Evolutionary conservation across 2,888 invertebrate genomes (phyloP), one percentile per base, ranked within the genome.

Genomic region (Clunio marinus): DNA sequence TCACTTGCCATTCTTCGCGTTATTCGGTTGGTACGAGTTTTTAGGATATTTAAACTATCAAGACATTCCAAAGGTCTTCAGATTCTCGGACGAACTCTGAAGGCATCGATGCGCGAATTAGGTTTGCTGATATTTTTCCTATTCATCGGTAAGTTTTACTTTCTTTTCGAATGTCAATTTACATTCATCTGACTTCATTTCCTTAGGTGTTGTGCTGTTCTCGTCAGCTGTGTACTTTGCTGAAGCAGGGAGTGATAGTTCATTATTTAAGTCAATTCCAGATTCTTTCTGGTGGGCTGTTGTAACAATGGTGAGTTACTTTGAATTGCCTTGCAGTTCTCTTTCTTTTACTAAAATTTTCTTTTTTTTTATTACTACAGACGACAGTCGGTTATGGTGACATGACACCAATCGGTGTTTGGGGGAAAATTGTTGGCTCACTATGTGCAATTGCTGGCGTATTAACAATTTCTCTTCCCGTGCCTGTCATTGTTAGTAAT

Each of bases 231-330:
- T 98, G 83, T 98, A 98, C 90, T 98, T 98, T 88, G 98, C 98
- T 83, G 98, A 98, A 87, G 97, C 96, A 83, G 97, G 97, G 86
- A 94, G 95, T 84, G 95, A 96, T 88, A 92, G 94, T 86, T 96
- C 97, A 83, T 96, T 96, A 90, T 98, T 98, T 91, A 96, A 95
- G 88, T 96, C 96, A 85, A 98, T 98, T 88, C 98, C 98, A 82
- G 96, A 96, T 88, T 97, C 96, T 85, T 97, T 97, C 89, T 97
- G 97, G 97, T 98, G 97, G 97, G 95, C 95, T 83, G 94, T 98
- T 84, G 97, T 98, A 84, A 98, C 93, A 85, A 93, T 93, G 93
- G 97, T 98, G 84, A 97, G 27, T 28, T 13, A 57, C 5, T 22
- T 45, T 32, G 35, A 8, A 13, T 32, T 32, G 35, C 10, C 32